Evolutionary conservation across 2,113 vertebrate species (phyloP), one percentile per base, ranked within the genome.

Genomic region (Reinhardtius hippoglossoides): DNA sequence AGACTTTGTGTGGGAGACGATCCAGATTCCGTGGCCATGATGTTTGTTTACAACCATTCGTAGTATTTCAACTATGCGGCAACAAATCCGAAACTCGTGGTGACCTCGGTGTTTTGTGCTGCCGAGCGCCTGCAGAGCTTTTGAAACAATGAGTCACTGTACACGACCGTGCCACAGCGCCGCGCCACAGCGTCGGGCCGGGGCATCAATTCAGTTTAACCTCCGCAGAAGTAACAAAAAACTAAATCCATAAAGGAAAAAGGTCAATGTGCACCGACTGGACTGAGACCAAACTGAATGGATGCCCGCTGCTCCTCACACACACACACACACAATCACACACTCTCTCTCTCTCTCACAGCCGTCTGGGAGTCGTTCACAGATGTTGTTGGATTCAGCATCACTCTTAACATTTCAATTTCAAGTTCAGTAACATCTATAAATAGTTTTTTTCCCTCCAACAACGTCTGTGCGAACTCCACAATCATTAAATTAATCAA

Each of bases 81-180:
- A 35, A 67, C 10, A 67, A 56, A 44, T 21, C 42, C 66, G 44
- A 57, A 75, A 71, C 48, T 6, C 4, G n/a, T 3, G n/a, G n/a
- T 74, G 74, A 82, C 56, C 46, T 73, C 60, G 5, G 61, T 64
- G 72, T 78, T 23, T 81, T 5, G 18, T 40, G 55, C 58, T 55
- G 71, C 60, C 15, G 60, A 44, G 35, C 31, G 55, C 44, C 66
- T 71, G 7, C 13, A 54, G 74, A 77, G 78, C 73, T 66, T 72
- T 9, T 27, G 56, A 78, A 81, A 88, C 67, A 64, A 57, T 60
- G 24, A 79, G 87, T 90, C 83, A 74, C 84, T 89, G 84, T 20
- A 76, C 81, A 73, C 44, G 16, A 72, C 74, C 78, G 59, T 58
- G 70, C 42, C 61, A n/a, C 15, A 70, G 67, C 1, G 60, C 68